Evolutionary conservation across 2,797 vertebrate species (phyloP), one percentile per base, ranked within the genome.

Genomic region (Pangasius larnaudii): DNA sequence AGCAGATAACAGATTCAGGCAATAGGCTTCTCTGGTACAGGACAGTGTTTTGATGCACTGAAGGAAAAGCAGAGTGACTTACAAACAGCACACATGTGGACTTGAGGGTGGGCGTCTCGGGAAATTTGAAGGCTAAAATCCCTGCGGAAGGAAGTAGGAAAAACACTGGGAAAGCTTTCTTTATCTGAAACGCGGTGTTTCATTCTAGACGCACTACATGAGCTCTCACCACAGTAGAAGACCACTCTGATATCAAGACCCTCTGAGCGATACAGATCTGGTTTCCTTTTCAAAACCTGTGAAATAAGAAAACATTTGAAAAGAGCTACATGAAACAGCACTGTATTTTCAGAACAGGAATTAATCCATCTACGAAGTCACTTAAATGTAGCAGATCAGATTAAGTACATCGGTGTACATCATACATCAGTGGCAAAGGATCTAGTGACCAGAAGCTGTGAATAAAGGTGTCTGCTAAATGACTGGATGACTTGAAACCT

Each of bases 1-100:
- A 65, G 1, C 11, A 13, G 22, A 27, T 74, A 46, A 42, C 13
- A 72, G 39, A 42, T 27, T 27, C 4, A 42, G 2, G 16, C 5
- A 69, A 33, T 7, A 1, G 5, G 6, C 5, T 67, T 33, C 65
- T 67, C 65, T 33, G 8, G 33, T 22, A 78, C n/a, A 56, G n/a
- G 10, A 33, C 58, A 30, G 22, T 74, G 22, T 49, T 49, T 49
- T 14, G 42, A n/a, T n/a, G 22, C 72, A 46, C 7, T 49, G n/a
- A 5, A 51, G 61, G n/a, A 49, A 58, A 11, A 74, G 2, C 27
- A 84, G 78, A 24, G 0, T 6, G 87, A 96, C 99, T 98, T 96
- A 99, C 99, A 96, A 99, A 99, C 92, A 99, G 98, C 14, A 95
- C 92, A 92, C 97, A 97, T 89, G 98, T 97, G 88, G 98, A 96